Percentiles rank a stretch among this genome's conserved stretches.
These are phyloP conservation scores for Vulpes vulpes DNA, from an alignment of 2,113 vertebrate species.

Conservation along the genomic window DNA sequence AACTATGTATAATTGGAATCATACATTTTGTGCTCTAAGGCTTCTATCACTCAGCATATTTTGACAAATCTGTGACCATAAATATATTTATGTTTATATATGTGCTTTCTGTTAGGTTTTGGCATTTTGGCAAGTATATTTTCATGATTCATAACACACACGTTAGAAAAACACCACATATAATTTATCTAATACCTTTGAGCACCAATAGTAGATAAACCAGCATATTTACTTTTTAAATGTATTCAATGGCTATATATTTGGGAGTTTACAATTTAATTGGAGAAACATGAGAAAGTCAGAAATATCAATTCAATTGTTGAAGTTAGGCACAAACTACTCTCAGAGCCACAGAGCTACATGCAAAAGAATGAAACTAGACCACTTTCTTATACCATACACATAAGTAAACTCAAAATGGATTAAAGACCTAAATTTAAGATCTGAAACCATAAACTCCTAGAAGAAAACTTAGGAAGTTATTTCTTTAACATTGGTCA, in stretches of 20 bases:
- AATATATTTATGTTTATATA: background rate
- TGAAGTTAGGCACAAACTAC: background rate
- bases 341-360: background rate
- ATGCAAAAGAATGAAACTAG: background rate
- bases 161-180: background rate
- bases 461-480: background rate
- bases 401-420: background rate
- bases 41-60: background rate
- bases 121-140: background rate
- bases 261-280: background rate
- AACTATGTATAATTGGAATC: background rate
- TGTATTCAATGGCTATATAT: background rate
- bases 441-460: background rate
- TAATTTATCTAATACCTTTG: background rate
- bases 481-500: background rate
- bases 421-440: background rate
- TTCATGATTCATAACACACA: background rate
- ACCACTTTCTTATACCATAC: background rate
- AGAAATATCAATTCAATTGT: background rate
- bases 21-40: background rate
- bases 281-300: background rate
- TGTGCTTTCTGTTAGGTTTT: background rate
- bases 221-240: background rate
- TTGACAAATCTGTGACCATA: background rate
- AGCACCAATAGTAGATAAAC: background rate